A percentile compares a stretch with the other conserved stretches of the same genome.
These are phyloP conservation scores for Tolypeutes matacus DNA, from an alignment of 2,797 vertebrate species.

Conservation along the genomic window DNA sequence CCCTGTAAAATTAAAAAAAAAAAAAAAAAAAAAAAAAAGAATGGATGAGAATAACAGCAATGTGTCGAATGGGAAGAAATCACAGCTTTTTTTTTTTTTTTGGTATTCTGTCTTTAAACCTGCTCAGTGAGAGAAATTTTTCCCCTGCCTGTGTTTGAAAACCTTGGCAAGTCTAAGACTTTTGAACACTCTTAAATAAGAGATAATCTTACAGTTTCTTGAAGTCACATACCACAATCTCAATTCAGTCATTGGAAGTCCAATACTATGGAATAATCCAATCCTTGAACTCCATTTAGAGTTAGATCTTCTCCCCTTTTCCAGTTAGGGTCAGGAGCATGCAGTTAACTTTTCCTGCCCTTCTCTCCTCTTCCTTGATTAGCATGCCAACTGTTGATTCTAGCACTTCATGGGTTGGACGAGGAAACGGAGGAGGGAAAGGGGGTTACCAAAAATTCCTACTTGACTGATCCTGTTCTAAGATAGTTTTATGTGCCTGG, in stretches of 20 bases:
- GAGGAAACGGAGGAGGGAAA: background rate
- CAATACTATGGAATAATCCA: background rate
- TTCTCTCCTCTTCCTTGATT: background rate
- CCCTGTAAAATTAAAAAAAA: too few relatives aligned
- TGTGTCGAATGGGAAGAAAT: background rate
- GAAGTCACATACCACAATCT: conserved; percentile 28
- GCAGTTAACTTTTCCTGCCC: background rate
- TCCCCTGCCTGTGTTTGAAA: background rate
- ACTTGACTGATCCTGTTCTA: background rate
- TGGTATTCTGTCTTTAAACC: background rate
- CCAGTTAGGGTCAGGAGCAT: background rate
- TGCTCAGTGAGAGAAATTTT: background rate
- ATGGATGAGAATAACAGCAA: background rate
- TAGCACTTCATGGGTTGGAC: background rate
- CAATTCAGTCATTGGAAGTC: conserved; percentile 25
- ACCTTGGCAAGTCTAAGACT: background rate
- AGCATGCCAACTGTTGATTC: background rate
- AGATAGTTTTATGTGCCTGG: background rate
- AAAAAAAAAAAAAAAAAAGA: too few relatives aligned
- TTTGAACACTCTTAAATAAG: background rate
- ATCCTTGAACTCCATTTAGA: conserved; percentile 1
- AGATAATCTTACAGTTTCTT: background rate
- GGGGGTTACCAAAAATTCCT: background rate
- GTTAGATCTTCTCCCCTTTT: background rate
- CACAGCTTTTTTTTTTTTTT: conserved; percentile 6